Percentiles rank a stretch among this genome's conserved stretches.
Conservation (phyloP, 2,113 vertebrate genomes). For the Orcinus orca region DNA sequence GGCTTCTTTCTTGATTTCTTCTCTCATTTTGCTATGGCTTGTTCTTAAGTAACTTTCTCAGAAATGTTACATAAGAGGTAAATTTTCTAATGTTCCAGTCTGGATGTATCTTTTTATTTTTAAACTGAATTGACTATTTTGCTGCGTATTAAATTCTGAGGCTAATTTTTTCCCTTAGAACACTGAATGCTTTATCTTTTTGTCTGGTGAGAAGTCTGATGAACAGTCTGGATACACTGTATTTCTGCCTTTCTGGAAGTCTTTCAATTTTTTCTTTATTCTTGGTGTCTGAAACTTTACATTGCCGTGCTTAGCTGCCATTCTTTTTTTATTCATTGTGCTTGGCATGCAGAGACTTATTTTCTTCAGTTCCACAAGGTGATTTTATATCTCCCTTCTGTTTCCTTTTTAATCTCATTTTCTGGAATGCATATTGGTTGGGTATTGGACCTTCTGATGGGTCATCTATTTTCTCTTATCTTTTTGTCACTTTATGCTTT, state of each 20-base stretch:
- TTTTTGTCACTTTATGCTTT: background rate
- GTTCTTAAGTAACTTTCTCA: constrained; percentile 13
- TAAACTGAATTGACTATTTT: background rate
- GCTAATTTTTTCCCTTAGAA: background rate
- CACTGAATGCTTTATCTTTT: background rate
- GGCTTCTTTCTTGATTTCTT: background rate
- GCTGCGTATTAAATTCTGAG: background rate
- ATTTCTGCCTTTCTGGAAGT: background rate
- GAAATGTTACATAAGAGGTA: background rate
- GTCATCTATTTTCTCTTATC: background rate
- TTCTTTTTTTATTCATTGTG: background rate
- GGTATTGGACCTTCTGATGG: background rate
- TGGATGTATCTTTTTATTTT: background rate
- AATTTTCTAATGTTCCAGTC: background rate
- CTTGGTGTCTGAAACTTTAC: background rate
- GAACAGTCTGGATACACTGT: background rate
- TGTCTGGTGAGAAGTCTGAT: background rate
- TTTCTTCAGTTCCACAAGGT: background rate
- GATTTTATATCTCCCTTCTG: background rate
- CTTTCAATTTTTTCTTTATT: background rate
- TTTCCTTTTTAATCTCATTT: background rate
- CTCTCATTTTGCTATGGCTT: background rate
- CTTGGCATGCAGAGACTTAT: background rate
- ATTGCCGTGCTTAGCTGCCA: background rate
- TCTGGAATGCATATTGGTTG: background rate